Conservation (phyloP, 2,888 invertebrate genomes). For the Philereme transversata region DNA sequence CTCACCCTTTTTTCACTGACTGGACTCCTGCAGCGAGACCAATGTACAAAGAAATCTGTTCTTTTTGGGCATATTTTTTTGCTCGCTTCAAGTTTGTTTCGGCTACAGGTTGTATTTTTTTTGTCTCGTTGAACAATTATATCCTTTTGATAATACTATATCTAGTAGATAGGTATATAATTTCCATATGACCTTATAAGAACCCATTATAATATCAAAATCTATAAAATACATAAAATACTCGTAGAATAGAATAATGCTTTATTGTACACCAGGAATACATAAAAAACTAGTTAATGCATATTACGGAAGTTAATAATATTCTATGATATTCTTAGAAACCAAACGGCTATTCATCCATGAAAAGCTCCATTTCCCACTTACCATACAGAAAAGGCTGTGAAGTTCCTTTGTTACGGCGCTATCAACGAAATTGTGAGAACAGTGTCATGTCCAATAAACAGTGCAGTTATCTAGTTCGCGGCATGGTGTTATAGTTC, state of each 20-base stretch:
- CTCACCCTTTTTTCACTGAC: slow-evolving; percentile 64
- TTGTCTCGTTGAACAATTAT: no score
- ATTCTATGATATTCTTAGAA: slow-evolving; percentile 5
- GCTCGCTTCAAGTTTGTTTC: slow-evolving; percentile 31
- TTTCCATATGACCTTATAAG: no score
- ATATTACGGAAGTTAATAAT: background rate
- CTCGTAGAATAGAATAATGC: no score
- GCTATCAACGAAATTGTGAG: slow-evolving; percentile 44
- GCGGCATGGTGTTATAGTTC: slow-evolving; percentile 36
- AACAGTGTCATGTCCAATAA: slow-evolving; percentile 51
- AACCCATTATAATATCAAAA: no score
- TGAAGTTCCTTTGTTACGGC: slow-evolving; percentile 27
- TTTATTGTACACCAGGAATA: no score
- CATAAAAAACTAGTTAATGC: no score
- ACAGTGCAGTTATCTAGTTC: slow-evolving; percentile 55
- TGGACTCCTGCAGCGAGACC: slow-evolving; percentile 58
- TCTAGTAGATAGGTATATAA: no score
- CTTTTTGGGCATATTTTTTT: slow-evolving; percentile 46
- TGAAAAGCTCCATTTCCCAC: slow-evolving; percentile 17
- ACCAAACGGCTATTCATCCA: slow-evolving; percentile 10
- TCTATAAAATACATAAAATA: no score
- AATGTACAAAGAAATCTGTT: slow-evolving; percentile 60
- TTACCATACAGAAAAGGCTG: slow-evolving; percentile 27
- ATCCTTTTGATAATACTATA: no score
- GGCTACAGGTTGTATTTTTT: slow-evolving; percentile 2